A percentile compares a stretch with the other conserved stretches of the same genome.
Conservation (phyloP, 2,113 vertebrate genomes). For the Pterocles gutturalis region DNA sequence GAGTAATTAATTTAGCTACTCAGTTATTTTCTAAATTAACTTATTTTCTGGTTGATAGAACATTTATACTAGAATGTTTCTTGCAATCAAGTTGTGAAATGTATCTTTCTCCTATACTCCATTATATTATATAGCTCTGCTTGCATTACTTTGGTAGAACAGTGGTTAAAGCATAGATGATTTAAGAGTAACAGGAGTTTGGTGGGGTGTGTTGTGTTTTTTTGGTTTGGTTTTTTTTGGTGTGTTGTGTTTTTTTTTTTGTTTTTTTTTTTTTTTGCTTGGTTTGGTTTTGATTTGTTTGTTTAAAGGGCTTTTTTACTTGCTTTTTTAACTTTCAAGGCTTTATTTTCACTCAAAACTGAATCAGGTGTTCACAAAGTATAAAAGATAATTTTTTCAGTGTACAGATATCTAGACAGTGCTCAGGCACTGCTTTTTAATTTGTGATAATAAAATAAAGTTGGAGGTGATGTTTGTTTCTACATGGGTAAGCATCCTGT, state of each 20-base stretch:
- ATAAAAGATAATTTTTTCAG: not conserved
- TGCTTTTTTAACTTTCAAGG: not conserved
- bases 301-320: not conserved
- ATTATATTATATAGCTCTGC: not conserved
- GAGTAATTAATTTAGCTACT: not conserved
- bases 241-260: not conserved
- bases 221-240: not conserved
- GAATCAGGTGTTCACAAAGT: fast-evolving
- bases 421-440: not conserved
- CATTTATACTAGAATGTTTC: not conserved
- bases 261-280: too few species aligned
- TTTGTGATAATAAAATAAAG: not conserved
- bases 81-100: not conserved
- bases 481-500: not conserved
- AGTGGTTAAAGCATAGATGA: not conserved
- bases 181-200: not conserved
- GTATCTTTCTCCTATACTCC: not conserved
- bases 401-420: not conserved
- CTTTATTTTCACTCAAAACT: not conserved
- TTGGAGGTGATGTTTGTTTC: not conserved
- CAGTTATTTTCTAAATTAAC: not conserved
- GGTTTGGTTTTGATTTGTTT: too few species aligned
- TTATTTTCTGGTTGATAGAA: not conserved
- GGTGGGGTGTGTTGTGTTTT: fast-evolving
- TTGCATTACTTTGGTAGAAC: not conserved